Base-by-base conservation (phyloP, 2,888 invertebrate species). In the Allacma fusca region DNA sequence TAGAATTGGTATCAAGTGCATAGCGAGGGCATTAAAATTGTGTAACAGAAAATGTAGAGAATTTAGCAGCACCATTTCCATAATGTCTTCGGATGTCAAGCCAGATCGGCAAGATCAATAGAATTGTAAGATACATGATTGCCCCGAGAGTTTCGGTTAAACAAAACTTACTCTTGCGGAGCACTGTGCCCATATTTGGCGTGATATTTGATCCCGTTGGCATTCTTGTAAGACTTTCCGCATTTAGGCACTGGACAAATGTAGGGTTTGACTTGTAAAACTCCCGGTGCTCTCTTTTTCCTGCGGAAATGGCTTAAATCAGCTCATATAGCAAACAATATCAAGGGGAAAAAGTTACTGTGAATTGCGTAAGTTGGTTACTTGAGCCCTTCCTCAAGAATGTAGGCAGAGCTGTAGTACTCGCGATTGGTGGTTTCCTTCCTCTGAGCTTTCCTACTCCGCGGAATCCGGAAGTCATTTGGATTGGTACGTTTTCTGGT, bases 131-230 rank as follows among this genome's bases (percentile, higher is more conserved):
- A n/a, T n/a, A n/a, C n/a, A n/a, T n/a, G n/a, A n/a, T n/a, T n/a
- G n/a, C n/a, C n/a, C n/a, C n/a, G n/a, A n/a, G n/a, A n/a, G n/a
- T n/a, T n/a, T n/a, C n/a, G n/a, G n/a, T n/a, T n/a, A n/a, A n/a
- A n/a, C n/a, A n/a, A 50, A 19, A 90, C 91, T 90, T 86, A 93
- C 93, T 92, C 92, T 86, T 92, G 91, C 85, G 93, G 93, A 86
- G 93, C 93, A 87, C 93, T 93, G 87, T 95, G 94, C 12, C 94
- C 93, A 86, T 94, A 93, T 87, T 93, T 93, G 65, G 93, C 93
- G 87, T 95, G 94, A 87, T 95, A 94, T 86, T 94, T 94, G 85
- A 94, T 94, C 77, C 94, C 94, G 87, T 94, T 94, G 78, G 94
- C 91, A 86, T 94, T 95, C 87, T 94, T 94, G 88, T 95, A 95